Base-by-base conservation (phyloP, 2,797 vertebrate species). In the Capromys pilorides region DNA sequence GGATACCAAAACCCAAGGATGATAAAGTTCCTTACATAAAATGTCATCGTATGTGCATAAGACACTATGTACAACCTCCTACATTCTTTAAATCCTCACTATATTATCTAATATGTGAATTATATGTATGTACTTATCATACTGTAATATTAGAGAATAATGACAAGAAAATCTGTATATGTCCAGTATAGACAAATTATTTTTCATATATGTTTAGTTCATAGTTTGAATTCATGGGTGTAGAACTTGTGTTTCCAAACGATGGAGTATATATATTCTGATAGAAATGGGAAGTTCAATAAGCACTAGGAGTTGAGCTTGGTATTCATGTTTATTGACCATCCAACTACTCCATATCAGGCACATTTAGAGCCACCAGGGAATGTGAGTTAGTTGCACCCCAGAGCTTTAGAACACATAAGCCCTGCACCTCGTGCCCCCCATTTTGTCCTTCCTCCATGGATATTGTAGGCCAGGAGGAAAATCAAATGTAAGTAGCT, bases 381-480 rank as follows among this genome's bases (percentile, higher is more conserved):
- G 11, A n/a, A 51, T 67, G 31, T 9, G 0, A 31, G 28, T 31
- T 9, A 6, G 4, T 1, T 51, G 22, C 2, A 0, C 22, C 10
- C 41, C 61, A 24, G n/a, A 49, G 67, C 61, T 18, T 4, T 2
- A 11, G 33, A 45, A 19, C 13, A 6, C 0, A 2, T 28, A 19
- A 84, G 36, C 21, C 54, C 45, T 4, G 67, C 51, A 16, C 16
- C 5, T 19, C 33, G 57, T 19, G 49, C 2, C 16, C 67, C 67
- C 26, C 6, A 49, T 92, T 67, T 31, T 64, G 51, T 75, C 80
- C 88, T 81, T 36, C 51, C 79, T 75, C 62, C 21, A 2, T 64
- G 87, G 45, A 71, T 19, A 33, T 57, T 73, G 67, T 2, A 22
- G 36, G 49, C 80, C 16, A 59, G 67, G 85, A 33, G 10, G 28